Evolutionary conservation across 2,113 vertebrate genomes (phyloP).

Genomic region (Dolichallabes microphthalmus): DNA sequence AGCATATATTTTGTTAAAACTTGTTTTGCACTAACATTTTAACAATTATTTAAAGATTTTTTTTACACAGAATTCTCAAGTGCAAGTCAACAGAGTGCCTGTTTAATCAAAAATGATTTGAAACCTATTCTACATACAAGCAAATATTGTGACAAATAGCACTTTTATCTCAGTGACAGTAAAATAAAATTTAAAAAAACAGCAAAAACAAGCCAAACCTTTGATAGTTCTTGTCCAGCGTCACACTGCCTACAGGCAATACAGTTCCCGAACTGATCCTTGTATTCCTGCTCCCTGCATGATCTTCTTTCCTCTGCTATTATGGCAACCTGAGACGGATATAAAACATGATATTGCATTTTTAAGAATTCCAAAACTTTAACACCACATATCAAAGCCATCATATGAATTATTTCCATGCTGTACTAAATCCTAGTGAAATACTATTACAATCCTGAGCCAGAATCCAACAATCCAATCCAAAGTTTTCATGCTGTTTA

Average conservation of each 20-base stretch:
- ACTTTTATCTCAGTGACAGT: not conserved
- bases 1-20: not conserved
- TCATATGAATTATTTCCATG: conserved; percentile 6
- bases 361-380: conserved; percentile 59
- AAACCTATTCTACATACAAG: not conserved
- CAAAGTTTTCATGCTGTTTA: not conserved
- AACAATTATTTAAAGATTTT: too few species aligned
- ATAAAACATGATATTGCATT: conserved; percentile 43
- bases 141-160: not conserved
- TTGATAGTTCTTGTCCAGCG: conserved; percentile 94
- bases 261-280: conserved; percentile 82
- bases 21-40: not conserved
- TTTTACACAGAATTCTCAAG: not conserved
- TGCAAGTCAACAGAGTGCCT: not conserved
- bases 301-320: conserved; percentile 83
- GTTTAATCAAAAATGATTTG: conserved; percentile 2
- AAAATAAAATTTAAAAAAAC: not conserved
- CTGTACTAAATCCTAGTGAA: conserved; percentile 36
- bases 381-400: conserved; percentile 48
- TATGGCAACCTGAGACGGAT: conserved; percentile 71
- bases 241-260: conserved; percentile 87
- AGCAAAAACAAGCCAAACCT: conserved; percentile 71
- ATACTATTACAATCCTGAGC: conserved; percentile 12
- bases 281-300: conserved; percentile 92
- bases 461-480: not conserved